These are phyloP conservation scores for Periplaneta americana DNA, from an alignment of 1,140 invertebrate genomes.

Conservation along the genomic window DNA sequence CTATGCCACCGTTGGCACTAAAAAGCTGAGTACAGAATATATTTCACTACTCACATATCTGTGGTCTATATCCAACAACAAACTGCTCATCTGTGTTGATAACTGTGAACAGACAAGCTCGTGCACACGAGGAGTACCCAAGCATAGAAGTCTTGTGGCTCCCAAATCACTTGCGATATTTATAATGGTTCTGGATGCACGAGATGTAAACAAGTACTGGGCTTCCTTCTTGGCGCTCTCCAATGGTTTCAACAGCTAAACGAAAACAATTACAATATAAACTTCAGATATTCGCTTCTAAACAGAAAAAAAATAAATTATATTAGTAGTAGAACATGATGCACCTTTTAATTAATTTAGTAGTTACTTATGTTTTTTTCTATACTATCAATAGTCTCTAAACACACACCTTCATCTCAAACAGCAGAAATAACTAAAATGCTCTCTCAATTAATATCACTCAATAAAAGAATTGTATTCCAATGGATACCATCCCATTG, in stretches of 20 bases:
- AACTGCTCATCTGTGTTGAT: conserved; percentile 46
- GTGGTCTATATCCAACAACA: conserved; percentile 72
- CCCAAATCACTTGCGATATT: conserved; percentile 41
- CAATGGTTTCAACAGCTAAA: conserved; percentile 47
- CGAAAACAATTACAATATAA: not conserved
- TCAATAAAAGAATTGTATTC: too few species aligned
- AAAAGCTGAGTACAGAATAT: too few species aligned
- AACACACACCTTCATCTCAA: too few species aligned
- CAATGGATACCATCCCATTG: too few species aligned
- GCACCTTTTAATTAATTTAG: too few species aligned
- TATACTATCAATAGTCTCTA: too few species aligned
- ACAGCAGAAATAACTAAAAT: too few species aligned
- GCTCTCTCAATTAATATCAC: too few species aligned
- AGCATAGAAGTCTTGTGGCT: conserved; percentile 58
- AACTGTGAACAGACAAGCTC: conserved; percentile 53
- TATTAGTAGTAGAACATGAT: too few species aligned
- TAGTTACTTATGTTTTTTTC: too few species aligned
- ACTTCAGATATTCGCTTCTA: not conserved
- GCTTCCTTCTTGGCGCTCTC: conserved; percentile 64
- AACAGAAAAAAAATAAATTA: not conserved
- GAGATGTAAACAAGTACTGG: conserved; percentile 64
- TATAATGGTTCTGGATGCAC: conserved; percentile 47
- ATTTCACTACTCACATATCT: conserved; percentile 60
- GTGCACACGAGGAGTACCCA: conserved; percentile 71
- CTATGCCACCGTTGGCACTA: too few species aligned